Percentiles rank a stretch among this genome's conserved stretches.
Evolutionary conservation across 2,888 invertebrate genomes (phyloP).

Genomic region (Oconnorella tubifera): DNA sequence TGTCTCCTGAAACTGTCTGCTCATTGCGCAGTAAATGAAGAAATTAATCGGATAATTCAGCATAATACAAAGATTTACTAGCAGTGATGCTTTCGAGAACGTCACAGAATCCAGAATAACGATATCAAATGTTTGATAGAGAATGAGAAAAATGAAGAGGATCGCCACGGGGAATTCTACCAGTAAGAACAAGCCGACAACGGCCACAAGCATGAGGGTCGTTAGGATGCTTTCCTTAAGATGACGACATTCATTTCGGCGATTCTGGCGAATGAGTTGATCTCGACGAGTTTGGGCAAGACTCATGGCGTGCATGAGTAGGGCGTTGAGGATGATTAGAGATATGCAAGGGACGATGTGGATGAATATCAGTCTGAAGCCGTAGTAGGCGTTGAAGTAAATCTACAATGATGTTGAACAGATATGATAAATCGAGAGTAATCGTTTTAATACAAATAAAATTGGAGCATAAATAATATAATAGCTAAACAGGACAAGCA

Average conservation of each 20-base stretch:
- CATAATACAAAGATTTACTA: conserved; percentile 1
- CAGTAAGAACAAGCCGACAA: conserved; percentile 58
- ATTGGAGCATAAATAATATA: no score
- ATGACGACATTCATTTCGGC: not conserved
- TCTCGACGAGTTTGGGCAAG: not conserved
- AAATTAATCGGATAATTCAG: conserved; percentile 4
- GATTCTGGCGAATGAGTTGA: conserved; percentile 5
- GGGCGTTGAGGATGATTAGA: conserved; percentile 3
- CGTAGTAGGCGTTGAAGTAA: conserved; percentile 7
- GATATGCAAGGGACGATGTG: conserved; percentile 4
- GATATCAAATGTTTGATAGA: conserved; percentile 54
- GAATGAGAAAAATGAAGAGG: conserved; percentile 69
- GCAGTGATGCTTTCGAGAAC: not conserved
- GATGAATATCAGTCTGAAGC: conserved; percentile 1
- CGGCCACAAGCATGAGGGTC: conserved; percentile 35
- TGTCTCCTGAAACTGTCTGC: not conserved
- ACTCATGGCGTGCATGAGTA: conserved; percentile 8
- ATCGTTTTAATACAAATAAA: no score
- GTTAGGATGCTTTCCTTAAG: conserved; percentile 22
- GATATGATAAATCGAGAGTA: no score
- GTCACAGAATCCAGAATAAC: not conserved
- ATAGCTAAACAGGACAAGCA: no score
- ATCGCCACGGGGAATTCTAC: conserved; percentile 58
- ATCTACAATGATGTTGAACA: no score
- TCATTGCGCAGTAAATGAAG: conserved; percentile 8